phyloP scores from a whole-genome alignment of 2,113 vertebrate genomes.

The Cynocephalus volans region DNA sequence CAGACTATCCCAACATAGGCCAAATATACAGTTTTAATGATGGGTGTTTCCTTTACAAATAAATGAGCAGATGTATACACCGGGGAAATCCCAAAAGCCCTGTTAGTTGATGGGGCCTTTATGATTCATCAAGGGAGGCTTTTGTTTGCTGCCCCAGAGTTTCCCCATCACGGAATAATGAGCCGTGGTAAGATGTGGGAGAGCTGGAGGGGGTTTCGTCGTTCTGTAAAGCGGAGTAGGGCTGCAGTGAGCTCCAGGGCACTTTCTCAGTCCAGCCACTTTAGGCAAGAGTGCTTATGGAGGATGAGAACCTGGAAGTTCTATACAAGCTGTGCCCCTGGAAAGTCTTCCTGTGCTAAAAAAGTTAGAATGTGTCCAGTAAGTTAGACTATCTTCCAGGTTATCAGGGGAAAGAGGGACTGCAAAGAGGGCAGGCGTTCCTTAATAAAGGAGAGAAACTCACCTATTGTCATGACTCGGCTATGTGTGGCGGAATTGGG shows the following conservation, averaged over 20 bases:
- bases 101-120: background rate
- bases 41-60: background rate
- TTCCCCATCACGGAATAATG: background rate
- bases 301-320: no score
- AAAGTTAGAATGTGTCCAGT: background rate
- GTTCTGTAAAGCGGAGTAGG: background rate
- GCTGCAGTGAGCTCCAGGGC: background rate
- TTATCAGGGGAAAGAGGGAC: background rate
- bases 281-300: background rate
- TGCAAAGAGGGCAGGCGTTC: background rate
- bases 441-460: background rate
- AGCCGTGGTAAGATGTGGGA: background rate
- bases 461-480: no score
- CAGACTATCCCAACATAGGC: background rate
- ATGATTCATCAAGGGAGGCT: background rate
- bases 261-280: background rate
- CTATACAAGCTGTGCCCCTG: accelerated
- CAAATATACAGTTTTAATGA: background rate
- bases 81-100: background rate
- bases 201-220: background rate
- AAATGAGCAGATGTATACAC: background rate
- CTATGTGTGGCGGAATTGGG: accelerated
- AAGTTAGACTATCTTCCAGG: background rate
- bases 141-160: background rate
- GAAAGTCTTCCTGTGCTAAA: background rate